These are phyloP conservation scores for Ammodytes marinus DNA, from an alignment of 2,113 vertebrate genomes.

Conservation along the genomic window DNA sequence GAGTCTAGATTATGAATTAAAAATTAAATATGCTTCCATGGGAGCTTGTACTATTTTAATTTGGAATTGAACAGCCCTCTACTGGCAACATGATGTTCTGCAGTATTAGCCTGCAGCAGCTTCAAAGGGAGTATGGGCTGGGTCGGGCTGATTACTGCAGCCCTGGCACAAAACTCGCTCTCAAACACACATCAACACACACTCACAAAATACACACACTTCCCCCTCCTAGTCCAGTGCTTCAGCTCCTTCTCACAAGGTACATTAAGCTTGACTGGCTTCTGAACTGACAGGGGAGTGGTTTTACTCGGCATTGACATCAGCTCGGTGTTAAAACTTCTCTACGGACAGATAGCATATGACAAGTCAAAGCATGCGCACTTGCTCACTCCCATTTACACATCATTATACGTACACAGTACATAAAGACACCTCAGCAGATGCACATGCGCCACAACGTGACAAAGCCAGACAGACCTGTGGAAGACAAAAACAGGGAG, in stretches of 20 bases:
- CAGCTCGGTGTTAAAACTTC: constrained; percentile 27
- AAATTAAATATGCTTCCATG: constrained; percentile 10
- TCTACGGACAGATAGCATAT: constrained; percentile 39
- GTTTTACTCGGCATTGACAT: constrained; percentile 35
- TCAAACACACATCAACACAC: neutral
- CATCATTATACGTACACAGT: constrained; percentile 19
- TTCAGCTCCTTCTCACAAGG: constrained; percentile 42
- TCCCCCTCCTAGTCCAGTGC: constrained; percentile 39
- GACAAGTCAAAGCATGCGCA: neutral
- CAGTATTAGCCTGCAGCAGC: constrained; percentile 50
- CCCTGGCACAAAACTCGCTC: constrained; percentile 36
- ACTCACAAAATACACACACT: constrained; percentile 21
- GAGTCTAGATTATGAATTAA: neutral
- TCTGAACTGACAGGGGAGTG: constrained; percentile 46
- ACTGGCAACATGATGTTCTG: constrained; percentile 43
- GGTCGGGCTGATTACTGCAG: constrained; percentile 64
- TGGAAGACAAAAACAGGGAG: constrained; percentile 60
- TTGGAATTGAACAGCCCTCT: constrained; percentile 49
- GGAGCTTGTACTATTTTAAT: neutral
- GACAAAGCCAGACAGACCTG: constrained; percentile 65
- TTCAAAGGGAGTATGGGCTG: constrained; percentile 37
- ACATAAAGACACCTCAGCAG: constrained; percentile 19
- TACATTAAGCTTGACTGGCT: constrained; percentile 31
- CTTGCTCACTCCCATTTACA: constrained; percentile 9
- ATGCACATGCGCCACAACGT: constrained; percentile 20